Base-by-base conservation (phyloP, 92 coral and sea anemone genomes). In the Blastomussa wellsi region DNA sequence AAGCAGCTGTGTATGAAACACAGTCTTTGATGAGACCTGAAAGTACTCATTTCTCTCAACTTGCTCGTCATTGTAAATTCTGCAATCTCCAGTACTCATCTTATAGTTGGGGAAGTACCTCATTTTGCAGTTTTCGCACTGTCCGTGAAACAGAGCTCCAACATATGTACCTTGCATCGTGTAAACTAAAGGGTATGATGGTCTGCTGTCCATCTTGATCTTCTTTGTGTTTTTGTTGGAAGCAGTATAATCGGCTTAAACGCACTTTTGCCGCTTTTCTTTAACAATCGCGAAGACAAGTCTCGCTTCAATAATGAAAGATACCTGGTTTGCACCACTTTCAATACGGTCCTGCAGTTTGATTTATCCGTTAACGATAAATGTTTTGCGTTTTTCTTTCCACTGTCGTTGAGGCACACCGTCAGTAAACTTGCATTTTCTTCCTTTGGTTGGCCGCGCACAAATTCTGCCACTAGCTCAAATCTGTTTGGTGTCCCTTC, bases 61-160 rank as follows among this genome's bases (percentile, higher is more conserved):
- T 33, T 67, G 12, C 4, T 90, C 88, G 60, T 92, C 82, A n/a
- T 78, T 9, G 83, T 81, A 94, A 32, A 90, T 59, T 47, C 81
- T 78, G 76, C 74, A 47, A 53, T 70, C 79, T 31, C 39, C 85
- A 5, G 24, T 77, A 41, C 68, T 86, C 35, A 84, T 76, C 47
- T 80, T 74, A 39, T 86, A 94, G 76, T 88, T 88, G 10, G 95
- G 95, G 85, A 66, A 94, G 79, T 74, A 88, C 37, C 38, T 92
- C 44, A 86, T 72, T 77, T 88, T 83, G 76, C 95, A 94, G 2
- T 39, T 33, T 44, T 37, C 62, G 62, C 98, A 94, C 72, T 90
- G 83, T 35, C 95, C 95, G 62, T 94, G 98, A 80, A 92, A 92
- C 36, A 90, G 87, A 28, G 92, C 95, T 29, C 88, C 94, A 65